Percentiles rank a stretch among this genome's conserved stretches.
Evolutionary conservation across 2,113 vertebrate genomes (phyloP).

Genomic region (Atlantisia rogersi): DNA sequence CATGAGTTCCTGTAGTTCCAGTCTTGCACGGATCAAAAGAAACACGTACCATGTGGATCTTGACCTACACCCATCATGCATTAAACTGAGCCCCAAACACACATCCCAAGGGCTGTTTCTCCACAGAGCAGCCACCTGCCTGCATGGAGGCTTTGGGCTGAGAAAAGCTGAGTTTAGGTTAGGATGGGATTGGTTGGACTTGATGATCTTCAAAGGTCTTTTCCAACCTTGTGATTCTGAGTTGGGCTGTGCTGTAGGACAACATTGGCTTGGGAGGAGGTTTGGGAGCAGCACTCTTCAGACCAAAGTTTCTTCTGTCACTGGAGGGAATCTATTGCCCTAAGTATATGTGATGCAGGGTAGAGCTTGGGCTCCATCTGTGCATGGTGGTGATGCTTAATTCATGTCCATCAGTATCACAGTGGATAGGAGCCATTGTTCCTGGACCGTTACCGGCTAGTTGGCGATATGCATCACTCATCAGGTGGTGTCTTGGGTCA

Average conservation of each 20-base stretch:
- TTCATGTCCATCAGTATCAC: background rate
- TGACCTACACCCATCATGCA: background rate
- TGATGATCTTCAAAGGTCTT: too few species aligned
- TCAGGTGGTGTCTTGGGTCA: background rate
- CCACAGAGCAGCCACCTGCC: background rate
- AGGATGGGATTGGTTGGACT: too few species aligned
- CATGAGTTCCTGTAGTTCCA: background rate
- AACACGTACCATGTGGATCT: fast-evolving
- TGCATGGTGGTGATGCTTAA: background rate
- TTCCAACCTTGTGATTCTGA: too few species aligned
- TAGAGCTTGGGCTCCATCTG: background rate
- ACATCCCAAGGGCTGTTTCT: background rate
- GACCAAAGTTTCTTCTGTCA: background rate
- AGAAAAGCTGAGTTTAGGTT: background rate
- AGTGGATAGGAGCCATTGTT: background rate
- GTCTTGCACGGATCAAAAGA: background rate
- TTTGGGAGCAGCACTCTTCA: background rate
- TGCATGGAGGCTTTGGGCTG: background rate
- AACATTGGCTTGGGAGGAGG: background rate
- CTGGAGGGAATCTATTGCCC: background rate
- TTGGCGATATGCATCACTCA: background rate
- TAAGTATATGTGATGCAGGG: background rate
- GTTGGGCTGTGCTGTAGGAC: background rate
- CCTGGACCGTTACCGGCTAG: background rate
- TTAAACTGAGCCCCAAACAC: background rate